Percentiles rank a stretch among this genome's conserved stretches.
phyloP scores from a whole-genome alignment of 2,888 invertebrate genomes.

The Spatulosminthurus flaviceps region DNA sequence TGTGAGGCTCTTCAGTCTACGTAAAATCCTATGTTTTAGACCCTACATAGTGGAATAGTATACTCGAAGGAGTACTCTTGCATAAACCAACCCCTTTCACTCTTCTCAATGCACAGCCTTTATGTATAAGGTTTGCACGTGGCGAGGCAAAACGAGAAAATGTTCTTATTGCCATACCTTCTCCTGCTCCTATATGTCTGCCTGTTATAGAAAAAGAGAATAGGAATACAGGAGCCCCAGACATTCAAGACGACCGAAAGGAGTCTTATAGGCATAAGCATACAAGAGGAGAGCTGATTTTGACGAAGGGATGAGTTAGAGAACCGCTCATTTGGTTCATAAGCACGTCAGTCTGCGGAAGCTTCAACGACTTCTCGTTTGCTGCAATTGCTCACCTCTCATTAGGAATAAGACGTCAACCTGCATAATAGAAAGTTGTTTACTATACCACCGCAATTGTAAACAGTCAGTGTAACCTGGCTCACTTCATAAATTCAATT shows the following conservation, averaged over 20 bases:
- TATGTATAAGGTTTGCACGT: slow-evolving; percentile 21
- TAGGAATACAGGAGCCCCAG: slow-evolving; percentile 13
- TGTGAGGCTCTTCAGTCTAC: not conserved
- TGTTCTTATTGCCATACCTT: not conserved
- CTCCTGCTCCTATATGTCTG: not conserved
- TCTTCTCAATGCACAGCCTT: not conserved
- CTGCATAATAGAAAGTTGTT: slow-evolving; percentile 34
- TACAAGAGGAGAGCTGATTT: slow-evolving; percentile 18
- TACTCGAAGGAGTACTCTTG: not conserved
- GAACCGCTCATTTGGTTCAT: slow-evolving; percentile 18
- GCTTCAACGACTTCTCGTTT: slow-evolving; percentile 27
- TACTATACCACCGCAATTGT: slow-evolving; percentile 9
- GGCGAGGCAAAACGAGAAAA: slow-evolving; percentile 24
- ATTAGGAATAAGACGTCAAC: slow-evolving; percentile 32
- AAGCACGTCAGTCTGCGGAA: slow-evolving; percentile 25
- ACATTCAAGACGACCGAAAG: slow-evolving; percentile 6
- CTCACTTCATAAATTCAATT: slow-evolving; percentile 18
- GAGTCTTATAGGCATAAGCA: not conserved
- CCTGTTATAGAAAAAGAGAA: not conserved
- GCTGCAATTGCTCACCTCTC: slow-evolving; percentile 27
- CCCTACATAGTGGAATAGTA: slow-evolving; percentile 1
- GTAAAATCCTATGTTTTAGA: not conserved
- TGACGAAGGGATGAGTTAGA: slow-evolving; percentile 5
- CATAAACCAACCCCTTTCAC: slow-evolving; percentile 34
- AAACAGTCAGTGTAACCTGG: slow-evolving; percentile 18